Conservation (phyloP, 1,140 invertebrate genomes). For the Bemisia tabaci region DNA sequence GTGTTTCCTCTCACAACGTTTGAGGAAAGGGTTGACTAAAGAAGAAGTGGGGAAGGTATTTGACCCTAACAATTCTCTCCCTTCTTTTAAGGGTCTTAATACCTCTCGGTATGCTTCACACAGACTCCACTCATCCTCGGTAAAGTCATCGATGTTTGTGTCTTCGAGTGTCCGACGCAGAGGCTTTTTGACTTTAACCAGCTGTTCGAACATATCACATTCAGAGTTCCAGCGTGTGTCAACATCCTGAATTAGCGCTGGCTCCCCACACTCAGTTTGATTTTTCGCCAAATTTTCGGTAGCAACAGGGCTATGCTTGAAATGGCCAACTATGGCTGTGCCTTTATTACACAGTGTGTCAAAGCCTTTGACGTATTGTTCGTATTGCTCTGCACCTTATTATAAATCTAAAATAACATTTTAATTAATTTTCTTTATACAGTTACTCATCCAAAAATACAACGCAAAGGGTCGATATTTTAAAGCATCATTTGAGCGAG, state of each 20-base stretch:
- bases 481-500: too few relatives aligned
- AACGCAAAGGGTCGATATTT: too few relatives aligned
- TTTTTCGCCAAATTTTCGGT: constrained; percentile 5
- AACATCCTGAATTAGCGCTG: constrained; percentile 15
- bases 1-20: not conserved
- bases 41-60: not conserved
- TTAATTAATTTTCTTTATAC: too few relatives aligned
- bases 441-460: too few relatives aligned
- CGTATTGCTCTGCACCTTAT: too few relatives aligned
- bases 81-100: not conserved
- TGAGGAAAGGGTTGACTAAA: not conserved
- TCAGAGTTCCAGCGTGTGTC: constrained; percentile 17
- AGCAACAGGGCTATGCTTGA: constrained; percentile 12
- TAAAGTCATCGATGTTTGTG: not conserved
- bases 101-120: not conserved
- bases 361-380: not conserved
- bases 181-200: constrained; percentile 10
- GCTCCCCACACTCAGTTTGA: constrained; percentile 9
- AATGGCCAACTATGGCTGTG: constrained; percentile 13
- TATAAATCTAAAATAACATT: too few relatives aligned
- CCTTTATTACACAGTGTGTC: constrained; percentile 7
- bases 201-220: constrained; percentile 12
- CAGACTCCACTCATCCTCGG: not conserved
- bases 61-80: not conserved
- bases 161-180: not conserved